Evolutionary conservation across 1,140 invertebrate species (phyloP), one percentile per base, ranked within the genome.

Genomic region (Temnothorax nylanderi): DNA sequence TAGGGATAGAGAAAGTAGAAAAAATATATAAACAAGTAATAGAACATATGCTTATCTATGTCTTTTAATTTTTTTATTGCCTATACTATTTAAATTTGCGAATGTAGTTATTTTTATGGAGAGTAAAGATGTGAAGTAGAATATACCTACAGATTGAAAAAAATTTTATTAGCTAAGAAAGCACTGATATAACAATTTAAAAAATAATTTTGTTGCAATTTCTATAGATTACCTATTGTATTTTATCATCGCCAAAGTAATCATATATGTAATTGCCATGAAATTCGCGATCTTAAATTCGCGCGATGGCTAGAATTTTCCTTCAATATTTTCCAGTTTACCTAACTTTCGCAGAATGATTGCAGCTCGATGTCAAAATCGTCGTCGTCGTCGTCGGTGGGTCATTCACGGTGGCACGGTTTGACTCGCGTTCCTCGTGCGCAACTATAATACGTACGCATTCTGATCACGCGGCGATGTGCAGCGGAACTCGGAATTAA

Each of bases 401-500:
- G 13, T 37, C n/a, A 26, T 21, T 62, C 41, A 47, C 41, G 21
- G 8, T 21, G 64, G 16, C 7, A 13, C 37, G 11, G 51, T 18
- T 62, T n/a, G 5, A 3, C 37, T 26, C 41, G 54, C 37, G 16
- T 74, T 54, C 71, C 5, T 74, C 16, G 56, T n/a, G 10, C 6
- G 44, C 44, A 44, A 47, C 16, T n/a, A 21, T 37, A 1, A 4
- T 37, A 6, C 47, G 11, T 72, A 47, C 32, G 56, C 26, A 88
- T 49, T 64, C 54, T 34, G 47, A 69, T 78, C 72, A 87, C 65
- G 72, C 21, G 51, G 51, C 7, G 67, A 67, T 60, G 47, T 80
- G 34, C 58, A 87, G 54, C 58, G 64, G 47, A 58, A 85, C 16
- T 85, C 21, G 41, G 44, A 62, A 78, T 85, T 69, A 69, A 88